Conservation (phyloP, 2,888 invertebrate species). For the Drosophila acutilabella region DNA sequence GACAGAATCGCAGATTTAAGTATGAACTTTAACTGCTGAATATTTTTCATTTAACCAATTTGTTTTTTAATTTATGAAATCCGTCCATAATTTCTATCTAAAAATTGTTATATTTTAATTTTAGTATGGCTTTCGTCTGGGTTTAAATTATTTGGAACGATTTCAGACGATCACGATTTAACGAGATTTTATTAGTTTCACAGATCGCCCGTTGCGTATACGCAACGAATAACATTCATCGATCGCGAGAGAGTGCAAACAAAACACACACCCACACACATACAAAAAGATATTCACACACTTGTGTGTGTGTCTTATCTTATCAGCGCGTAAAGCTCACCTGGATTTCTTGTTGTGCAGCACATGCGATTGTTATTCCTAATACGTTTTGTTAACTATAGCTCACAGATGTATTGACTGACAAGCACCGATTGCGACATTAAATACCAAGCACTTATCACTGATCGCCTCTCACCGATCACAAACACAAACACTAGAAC, state of each 20-base stretch:
- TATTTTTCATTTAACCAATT: no score
- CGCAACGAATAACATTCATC: slow-evolving; percentile 20
- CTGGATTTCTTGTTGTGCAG: slow-evolving; percentile 32
- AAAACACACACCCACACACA: background rate
- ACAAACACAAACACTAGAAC: background rate
- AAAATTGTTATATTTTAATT: no score
- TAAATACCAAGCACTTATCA: background rate
- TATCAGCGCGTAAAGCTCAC: slow-evolving; percentile 50
- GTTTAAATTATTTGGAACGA: no score
- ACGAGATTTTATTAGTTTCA: background rate
- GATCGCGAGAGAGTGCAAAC: slow-evolving; percentile 28
- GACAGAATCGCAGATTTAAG: no score
- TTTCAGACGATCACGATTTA: no score
- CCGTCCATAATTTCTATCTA: no score
- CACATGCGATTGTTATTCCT: slow-evolving; percentile 42
- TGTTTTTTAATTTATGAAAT: no score
- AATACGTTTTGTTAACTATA: background rate
- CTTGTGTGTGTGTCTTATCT: slow-evolving; percentile 47
- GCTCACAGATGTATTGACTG: slow-evolving; percentile 43
- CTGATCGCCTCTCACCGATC: slow-evolving; percentile 6
- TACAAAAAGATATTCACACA: background rate
- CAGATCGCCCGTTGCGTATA: slow-evolving; percentile 30
- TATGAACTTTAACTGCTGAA: no score
- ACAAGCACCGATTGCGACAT: slow-evolving; percentile 14
- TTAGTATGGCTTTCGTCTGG: no score